These are phyloP conservation scores for Melanotaenia pygmaea DNA, from an alignment of 2,797 vertebrate genomes.

Conservation along the genomic window DNA sequence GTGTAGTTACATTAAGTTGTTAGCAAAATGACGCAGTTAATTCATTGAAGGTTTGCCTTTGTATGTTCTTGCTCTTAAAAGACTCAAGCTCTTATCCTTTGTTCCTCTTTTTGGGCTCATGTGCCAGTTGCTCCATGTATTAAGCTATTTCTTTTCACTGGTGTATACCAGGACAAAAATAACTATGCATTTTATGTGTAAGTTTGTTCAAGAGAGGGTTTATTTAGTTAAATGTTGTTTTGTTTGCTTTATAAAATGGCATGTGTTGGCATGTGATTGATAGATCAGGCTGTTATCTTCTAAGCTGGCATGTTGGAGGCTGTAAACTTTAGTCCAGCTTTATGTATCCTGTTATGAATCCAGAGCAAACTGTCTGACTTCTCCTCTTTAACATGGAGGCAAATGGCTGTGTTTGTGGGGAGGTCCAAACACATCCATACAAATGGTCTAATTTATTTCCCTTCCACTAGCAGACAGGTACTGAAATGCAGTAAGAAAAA, in stretches of 20 bases:
- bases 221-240: not conserved
- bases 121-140: constrained; percentile 37
- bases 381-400: constrained; percentile 48
- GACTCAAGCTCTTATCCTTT: constrained; percentile 2
- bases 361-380: constrained; percentile 30
- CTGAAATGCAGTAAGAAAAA: too few relatives aligned
- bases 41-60: not conserved
- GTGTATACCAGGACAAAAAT: not conserved
- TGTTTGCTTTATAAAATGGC: not conserved
- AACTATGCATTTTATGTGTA: not conserved
- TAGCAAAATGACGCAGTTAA: constrained; percentile 21
- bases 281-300: constrained; percentile 6
- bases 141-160: not conserved
- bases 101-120: constrained; percentile 1
- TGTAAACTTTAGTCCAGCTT: constrained; percentile 28
- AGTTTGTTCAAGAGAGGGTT: not conserved
- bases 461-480: constrained; percentile 20
- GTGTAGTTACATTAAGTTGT: constrained; percentile 2
- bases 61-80: not conserved
- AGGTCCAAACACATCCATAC: not conserved
- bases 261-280: constrained; percentile 39
- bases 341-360: constrained; percentile 36
- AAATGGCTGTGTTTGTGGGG: constrained; percentile 34
- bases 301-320: not conserved
- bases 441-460: constrained; percentile 54